These are phyloP conservation scores for Aphidius colemani DNA, from an alignment of 2,888 invertebrate species.

Conservation along the genomic window DNA sequence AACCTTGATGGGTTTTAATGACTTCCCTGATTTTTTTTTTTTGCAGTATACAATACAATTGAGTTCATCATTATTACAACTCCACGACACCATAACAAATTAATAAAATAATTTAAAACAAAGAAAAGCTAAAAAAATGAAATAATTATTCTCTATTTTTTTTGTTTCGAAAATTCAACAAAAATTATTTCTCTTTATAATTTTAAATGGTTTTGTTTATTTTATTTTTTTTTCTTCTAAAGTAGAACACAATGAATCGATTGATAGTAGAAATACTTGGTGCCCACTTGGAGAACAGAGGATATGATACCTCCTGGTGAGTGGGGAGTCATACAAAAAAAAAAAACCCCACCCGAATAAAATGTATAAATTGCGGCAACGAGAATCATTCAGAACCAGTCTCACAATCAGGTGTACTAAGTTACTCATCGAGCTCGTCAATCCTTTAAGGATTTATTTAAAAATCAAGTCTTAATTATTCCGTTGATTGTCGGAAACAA, in stretches of 20 bases:
- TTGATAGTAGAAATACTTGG: background rate
- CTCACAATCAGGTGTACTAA: conserved; percentile 36
- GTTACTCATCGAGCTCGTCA: conserved; percentile 37
- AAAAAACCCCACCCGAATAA: conserved; percentile 50
- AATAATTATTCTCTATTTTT: background rate
- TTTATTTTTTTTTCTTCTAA: background rate
- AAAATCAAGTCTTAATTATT: too few species aligned
- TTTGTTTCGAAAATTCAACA: too few species aligned
- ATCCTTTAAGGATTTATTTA: too few species aligned
- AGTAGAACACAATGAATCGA: too few species aligned
- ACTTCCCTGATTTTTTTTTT: conserved; percentile 15
- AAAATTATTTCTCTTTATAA: too few species aligned
- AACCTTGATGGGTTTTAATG: conserved; percentile 8
- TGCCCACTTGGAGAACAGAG: conserved; percentile 12
- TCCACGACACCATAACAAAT: too few species aligned
- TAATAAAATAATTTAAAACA: too few species aligned
- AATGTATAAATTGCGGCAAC: conserved; percentile 54
- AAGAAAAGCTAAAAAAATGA: background rate
- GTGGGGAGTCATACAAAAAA: conserved; percentile 23
- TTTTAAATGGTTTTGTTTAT: background rate
- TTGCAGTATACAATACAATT: background rate
- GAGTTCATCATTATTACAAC: background rate
- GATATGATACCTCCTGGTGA: conserved; percentile 3
- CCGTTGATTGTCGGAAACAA: too few species aligned
- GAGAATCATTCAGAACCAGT: conserved; percentile 55